Base-by-base conservation (phyloP, 2,888 invertebrate species). In the Lissocephala sabroskyi region DNA sequence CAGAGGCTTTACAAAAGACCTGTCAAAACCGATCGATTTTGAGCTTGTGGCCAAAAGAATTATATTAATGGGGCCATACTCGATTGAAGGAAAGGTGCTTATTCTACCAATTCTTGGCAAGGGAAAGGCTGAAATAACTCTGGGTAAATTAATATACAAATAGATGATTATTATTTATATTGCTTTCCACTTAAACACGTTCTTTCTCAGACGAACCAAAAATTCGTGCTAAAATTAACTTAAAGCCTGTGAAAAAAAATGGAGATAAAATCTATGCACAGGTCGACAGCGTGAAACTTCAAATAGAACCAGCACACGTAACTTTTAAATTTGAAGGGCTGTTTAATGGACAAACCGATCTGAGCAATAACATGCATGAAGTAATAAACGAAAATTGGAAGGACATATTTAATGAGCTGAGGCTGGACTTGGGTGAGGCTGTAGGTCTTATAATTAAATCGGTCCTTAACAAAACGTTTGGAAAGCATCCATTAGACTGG, bases 311-410 rank as follows among this genome's bases (percentile, higher is more conserved):
- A 3, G 36, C 56, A 2, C 62, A 56, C 14, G 70, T 74, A 0
- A 32, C 13, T 1, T 81, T 66, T 30, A 33, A 51, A 1, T 46
- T 81, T 13, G 79, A 68, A 3, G 82, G 84, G 50, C 68, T 87
- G 2, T 86, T 86, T 52, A 84, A 86, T 50, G 86, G 86, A 0
- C 80, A 86, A 39, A 82, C 83, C 59, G 79, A 76, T 9, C 64
- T 86, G 1, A 83, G 85, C 32, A 83, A 85, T 4, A 85, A 77
- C 23, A 83, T 85, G 80, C 86, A 86, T 52, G 23, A 19, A 1
- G 59, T 82, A 4, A 54, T 82, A 37, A 82, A 86, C 56, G 85
- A 86, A 26, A 87, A 86, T 64, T 86, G 86, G 86, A 29, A 56
- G 14, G 83, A 83, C 1, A 82, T 87, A 29, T 84, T 82, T 33